Base-by-base conservation (phyloP, 2,113 vertebrate genomes). In the Sakesphorus luctuosus region DNA sequence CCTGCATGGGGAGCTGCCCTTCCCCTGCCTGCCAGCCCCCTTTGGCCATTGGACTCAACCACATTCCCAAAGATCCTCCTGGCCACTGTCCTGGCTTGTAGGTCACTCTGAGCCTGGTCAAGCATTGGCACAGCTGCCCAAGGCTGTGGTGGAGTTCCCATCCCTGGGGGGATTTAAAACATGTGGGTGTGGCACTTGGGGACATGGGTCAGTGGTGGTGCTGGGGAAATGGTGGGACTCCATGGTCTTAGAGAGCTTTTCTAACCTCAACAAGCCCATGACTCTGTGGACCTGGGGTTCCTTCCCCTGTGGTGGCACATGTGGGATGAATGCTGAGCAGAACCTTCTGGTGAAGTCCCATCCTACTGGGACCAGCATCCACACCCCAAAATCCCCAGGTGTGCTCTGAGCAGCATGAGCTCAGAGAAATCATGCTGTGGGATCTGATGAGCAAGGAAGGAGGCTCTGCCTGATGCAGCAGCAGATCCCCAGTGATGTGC, bases 251-350 rank as follows among this genome's bases (percentile, higher is more conserved):
- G 13, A 43, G 55, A n/a, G 1, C 36, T 63, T 62, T 28, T 14
- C 29, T 71, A 35, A 5, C 17, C 40, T 23, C 25, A 69, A 3
- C 38, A 53, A 43, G 47, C 31, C 55, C 47, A 15, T 10, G 46
- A 0, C 8, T 43, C 6, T 33, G 3, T 47, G 35, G 47, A 9
- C 15, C 24, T 0, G 2, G 19, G 36, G 21, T 25, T 62, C 61
- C 50, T n/a, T 90, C 2, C 3, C 15, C 52, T 31, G 3, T 9
- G 56, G 44, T 63, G 69, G 10, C n/a, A 13, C 2, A 0, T 1
- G 5, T 0, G 12, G 26, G 18, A 16, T 28, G 49, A n/a, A 40
- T 2, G 9, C 26, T 35, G n/a, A 40, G 61, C 56, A 44, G 65
- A 71, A 28, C 52, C 71, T 65, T 16, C n/a, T 55, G 47, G 18